Base-by-base conservation (phyloP, 2,113 vertebrate genomes). In the Axis porcinus region DNA sequence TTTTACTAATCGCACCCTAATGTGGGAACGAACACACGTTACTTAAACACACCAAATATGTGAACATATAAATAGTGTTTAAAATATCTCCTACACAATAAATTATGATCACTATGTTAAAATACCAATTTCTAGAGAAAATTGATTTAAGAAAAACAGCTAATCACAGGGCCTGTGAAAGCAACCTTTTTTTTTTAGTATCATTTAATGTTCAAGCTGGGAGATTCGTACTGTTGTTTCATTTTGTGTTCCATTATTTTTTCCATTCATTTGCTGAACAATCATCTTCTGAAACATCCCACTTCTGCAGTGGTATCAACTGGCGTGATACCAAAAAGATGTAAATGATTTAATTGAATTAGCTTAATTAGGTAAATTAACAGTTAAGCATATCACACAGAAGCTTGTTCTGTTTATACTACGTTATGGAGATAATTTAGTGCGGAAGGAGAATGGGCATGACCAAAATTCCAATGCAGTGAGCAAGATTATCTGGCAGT, bases 271-370 rank as follows among this genome's bases (percentile, higher is more conserved):
- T 97, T 97, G 96, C 98, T 97, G 96, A 98, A 96, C 93, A 97
- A 94, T 97, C 94, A 96, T 97, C 97, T 97, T 94, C 96, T 95
- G 76, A 97, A 97, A 96, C 95, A 97, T 96, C 95, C 96, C 94
- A 79, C 5, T 97, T 96, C 64, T 90, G 60, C 67, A 0, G 78
- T 83, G 67, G 55, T 98, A 97, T 97, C 97, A 97, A 98, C 89
- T 94, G 98, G 87, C 94, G 9, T 93, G 89, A 40, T 4, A 94
- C 96, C 92, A 98, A 93, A 92, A 98, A 98, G 86, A 95, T 98
- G 98, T 96, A 97, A 92, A 57, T 94, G 94, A 93, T 93, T 98
- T 98, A 98, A 98, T 96, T 97, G 97, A 98, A 98, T 98, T 98
- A 97, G 94, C 98, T 98, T 98, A 96, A 95, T 98, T 98, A 98